Evolutionary conservation across 2,797 vertebrate species (phyloP), one percentile per base, ranked within the genome.

Genomic region (Notoglanidium macrostoma): DNA sequence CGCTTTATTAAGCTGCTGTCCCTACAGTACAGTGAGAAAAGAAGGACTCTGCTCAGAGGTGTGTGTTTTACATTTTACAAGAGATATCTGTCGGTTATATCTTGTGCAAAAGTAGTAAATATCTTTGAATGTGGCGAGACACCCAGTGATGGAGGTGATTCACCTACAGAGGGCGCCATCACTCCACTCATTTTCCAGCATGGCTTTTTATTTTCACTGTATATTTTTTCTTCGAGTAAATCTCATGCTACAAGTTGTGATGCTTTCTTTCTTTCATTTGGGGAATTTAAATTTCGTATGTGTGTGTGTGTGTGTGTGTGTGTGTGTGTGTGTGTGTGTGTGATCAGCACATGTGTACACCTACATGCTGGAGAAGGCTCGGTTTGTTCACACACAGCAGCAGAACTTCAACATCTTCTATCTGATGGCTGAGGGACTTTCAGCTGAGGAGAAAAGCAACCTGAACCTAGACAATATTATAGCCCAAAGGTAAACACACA

Each of bases 361-460:
- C 1, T 97, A 98, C 86, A 97, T 98, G 97, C 94, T 99, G 94
- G 98, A 99, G 94, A 99, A 97, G 93, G 95, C 96, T 51, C 96
- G 97, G 65, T 93, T 98, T 46, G 88, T 97, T 90, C 92, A 91
- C 67, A 95, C 94, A 61, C 95, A 96, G 70, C 98, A 99, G 90
- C 95, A 95, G 90, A 98, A 95, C 93, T 99, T 99, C 90, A 95
- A 93, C 92, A 93, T 99, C 91, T 98, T 99, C 94, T 95, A 97
- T 90, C 91, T 97, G 92, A 94, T 99, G 96, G 96, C 96, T 92
- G 97, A 98, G 86, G 98, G 98, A 2, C 91, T 98, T 85, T 95
- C 97, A 26, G 87, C 96, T 10, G 98, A 99, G 89, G 98, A 99
- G 91, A 98, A 96, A 93, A 95, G 94, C 5, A 83, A 91, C 32